A percentile compares a stretch with the other conserved stretches of the same genome.
phyloP scores from a whole-genome alignment of 2,113 vertebrate genomes.

The Periophthalmus modestus region DNA sequence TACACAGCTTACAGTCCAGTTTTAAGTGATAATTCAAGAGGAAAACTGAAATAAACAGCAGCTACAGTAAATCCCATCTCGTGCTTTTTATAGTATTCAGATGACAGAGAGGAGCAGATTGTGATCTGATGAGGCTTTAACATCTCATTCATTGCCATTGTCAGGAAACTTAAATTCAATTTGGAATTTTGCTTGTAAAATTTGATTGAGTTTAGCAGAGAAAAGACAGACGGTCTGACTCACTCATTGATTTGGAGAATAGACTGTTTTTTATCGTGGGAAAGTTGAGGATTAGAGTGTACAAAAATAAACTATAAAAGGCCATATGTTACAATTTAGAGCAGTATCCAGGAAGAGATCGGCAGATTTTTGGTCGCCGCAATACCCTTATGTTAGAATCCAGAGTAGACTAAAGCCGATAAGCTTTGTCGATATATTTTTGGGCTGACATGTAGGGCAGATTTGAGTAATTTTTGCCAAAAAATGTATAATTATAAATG shows the following conservation, averaged over 20 bases:
- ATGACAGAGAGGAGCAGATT: conserved; percentile 55
- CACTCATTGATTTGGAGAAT: conserved; percentile 13
- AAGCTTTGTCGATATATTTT: no score
- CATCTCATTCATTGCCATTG: conserved; percentile 66
- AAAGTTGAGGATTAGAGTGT: background rate
- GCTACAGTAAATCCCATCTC: background rate
- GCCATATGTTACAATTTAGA: background rate
- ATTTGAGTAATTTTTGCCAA: no score
- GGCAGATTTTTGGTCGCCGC: no score
- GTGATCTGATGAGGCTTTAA: conserved; percentile 68
- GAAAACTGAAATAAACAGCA: no score
- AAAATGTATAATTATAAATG: no score
- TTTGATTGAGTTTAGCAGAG: conserved; percentile 60
- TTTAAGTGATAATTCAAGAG: no score
- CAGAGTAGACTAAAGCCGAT: no score
- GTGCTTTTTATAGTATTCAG: conserved; percentile 41
- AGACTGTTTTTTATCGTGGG: background rate
- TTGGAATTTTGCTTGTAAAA: conserved; percentile 64
- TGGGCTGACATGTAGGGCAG: no score
- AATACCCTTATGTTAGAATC: no score
- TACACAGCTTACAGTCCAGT: no score
- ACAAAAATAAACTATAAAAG: background rate
- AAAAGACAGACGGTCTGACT: conserved; percentile 57
- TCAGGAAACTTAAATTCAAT: conserved; percentile 72
- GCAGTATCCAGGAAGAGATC: background rate